A percentile compares a stretch with the other conserved stretches of the same genome.
These are phyloP conservation scores for Enteromius argenteus DNA, from an alignment of 2,797 vertebrate genomes.

Conservation along the genomic window DNA sequence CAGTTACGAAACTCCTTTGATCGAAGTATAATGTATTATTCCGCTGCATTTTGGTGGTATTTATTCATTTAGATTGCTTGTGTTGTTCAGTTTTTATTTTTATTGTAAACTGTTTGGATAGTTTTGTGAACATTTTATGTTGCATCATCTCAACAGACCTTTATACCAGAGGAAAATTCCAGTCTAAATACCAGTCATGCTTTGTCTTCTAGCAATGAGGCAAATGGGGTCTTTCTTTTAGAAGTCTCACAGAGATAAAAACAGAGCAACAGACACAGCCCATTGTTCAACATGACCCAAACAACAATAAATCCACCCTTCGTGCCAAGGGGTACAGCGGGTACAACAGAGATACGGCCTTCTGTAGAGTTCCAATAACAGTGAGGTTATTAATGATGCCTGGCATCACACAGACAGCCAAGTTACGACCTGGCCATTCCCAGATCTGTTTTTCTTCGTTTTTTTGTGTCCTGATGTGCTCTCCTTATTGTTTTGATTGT, in stretches of 20 bases:
- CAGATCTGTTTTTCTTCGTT: constrained; percentile 33
- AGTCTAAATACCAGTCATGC: background rate
- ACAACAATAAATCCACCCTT: constrained; percentile 59
- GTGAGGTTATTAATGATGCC: constrained; percentile 58
- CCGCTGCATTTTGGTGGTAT: background rate
- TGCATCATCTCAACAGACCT: background rate
- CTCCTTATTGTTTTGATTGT: constrained; percentile 48
- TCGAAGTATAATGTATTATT: background rate
- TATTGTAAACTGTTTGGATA: background rate
- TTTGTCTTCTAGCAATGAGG: constrained; percentile 16
- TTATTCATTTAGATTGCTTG: background rate
- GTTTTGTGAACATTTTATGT: background rate
- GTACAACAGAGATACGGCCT: constrained; percentile 43
- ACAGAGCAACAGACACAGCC: constrained; percentile 47
- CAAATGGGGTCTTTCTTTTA: constrained; percentile 30
- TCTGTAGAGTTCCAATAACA: constrained; percentile 47
- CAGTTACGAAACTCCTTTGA: too few species aligned
- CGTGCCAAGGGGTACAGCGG: constrained; percentile 48
- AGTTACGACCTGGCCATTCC: constrained; percentile 33
- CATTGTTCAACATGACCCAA: constrained; percentile 61
- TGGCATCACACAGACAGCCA: constrained; percentile 41
- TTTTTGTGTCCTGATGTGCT: constrained; percentile 46
- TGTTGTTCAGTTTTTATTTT: background rate
- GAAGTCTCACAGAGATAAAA: constrained; percentile 32
- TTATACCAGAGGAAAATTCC: background rate